Conservation (phyloP, 30 jellyfish, hydroid and myxozoan species). For the Aurelia coerulea region DNA sequence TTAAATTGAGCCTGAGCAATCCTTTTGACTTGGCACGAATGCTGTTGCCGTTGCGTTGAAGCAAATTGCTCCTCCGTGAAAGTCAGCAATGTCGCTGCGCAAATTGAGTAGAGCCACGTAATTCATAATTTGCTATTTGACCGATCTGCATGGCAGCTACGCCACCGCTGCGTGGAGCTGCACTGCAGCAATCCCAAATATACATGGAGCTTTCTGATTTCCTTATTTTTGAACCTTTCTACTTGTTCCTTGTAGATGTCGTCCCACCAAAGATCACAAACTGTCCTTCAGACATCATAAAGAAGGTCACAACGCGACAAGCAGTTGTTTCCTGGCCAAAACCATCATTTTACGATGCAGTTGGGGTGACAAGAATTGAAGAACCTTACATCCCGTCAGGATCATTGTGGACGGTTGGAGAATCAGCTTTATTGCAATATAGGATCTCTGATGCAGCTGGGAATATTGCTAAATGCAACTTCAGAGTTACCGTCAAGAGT, state of each 20-base stretch:
- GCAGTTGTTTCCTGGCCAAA: slow-evolving; percentile 75
- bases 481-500: slow-evolving; percentile 87
- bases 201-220: background rate
- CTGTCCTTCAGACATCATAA: slow-evolving; percentile 85
- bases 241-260: slow-evolving; percentile 21
- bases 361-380: slow-evolving; percentile 76
- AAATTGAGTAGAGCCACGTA: no score
- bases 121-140: no score
- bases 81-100: no score
- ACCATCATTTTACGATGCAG: slow-evolving; percentile 90
- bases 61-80: no score
- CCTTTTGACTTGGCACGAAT: no score
- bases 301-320: slow-evolving; percentile 9
- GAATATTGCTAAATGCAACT: slow-evolving; percentile 80
- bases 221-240: background rate
- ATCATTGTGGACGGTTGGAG: slow-evolving; percentile 70
- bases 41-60: no score
- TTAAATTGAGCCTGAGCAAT: no score
- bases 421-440: slow-evolving; percentile 67
- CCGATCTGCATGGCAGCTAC: no score
- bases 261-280: slow-evolving; percentile 78
- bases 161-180: no score
- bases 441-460: slow-evolving; percentile 89
- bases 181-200: no score
- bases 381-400: slow-evolving; percentile 81